phyloP scores from a whole-genome alignment of 2,888 invertebrate genomes.

The Hoplodrina blanda region DNA sequence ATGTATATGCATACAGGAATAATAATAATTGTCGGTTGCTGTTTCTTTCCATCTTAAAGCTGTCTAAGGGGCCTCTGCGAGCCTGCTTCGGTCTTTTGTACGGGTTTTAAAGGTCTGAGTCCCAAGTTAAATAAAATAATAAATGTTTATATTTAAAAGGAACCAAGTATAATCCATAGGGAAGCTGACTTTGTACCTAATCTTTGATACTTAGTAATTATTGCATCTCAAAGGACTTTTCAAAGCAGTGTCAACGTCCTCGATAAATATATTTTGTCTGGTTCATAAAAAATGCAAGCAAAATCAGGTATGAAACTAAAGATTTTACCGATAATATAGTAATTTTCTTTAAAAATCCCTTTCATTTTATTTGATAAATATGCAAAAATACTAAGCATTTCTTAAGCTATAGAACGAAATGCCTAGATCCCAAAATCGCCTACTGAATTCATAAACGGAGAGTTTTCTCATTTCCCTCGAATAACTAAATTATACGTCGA shows the following conservation, averaged over 20 bases:
- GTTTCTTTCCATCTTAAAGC: no score
- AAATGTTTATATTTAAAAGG: no score
- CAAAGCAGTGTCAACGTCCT: not conserved
- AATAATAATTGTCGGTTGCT: no score
- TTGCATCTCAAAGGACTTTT: not conserved
- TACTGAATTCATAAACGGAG: conserved; percentile 49
- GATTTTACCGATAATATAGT: not conserved
- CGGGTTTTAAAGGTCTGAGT: no score
- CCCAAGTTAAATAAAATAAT: no score
- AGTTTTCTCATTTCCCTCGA: conserved; percentile 62
- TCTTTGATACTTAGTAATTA: no score
- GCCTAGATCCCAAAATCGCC: conserved; percentile 41
- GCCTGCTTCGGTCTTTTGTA: no score
- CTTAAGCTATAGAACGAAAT: conserved; percentile 24
- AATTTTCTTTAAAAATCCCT: not conserved
- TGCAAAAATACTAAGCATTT: conserved; percentile 12
- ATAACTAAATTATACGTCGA: conserved; percentile 67
- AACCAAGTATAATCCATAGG: no score
- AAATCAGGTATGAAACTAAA: conserved; percentile 9
- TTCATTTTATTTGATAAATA: conserved; percentile 11
- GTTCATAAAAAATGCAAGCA: conserved; percentile 1
- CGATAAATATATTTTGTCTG: conserved; percentile 5
- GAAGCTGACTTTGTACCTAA: no score
- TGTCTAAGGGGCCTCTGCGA: no score
- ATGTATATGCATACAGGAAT: no score